Conservation (phyloP, 2,113 vertebrate genomes). For the Crotalus horridus region DNA sequence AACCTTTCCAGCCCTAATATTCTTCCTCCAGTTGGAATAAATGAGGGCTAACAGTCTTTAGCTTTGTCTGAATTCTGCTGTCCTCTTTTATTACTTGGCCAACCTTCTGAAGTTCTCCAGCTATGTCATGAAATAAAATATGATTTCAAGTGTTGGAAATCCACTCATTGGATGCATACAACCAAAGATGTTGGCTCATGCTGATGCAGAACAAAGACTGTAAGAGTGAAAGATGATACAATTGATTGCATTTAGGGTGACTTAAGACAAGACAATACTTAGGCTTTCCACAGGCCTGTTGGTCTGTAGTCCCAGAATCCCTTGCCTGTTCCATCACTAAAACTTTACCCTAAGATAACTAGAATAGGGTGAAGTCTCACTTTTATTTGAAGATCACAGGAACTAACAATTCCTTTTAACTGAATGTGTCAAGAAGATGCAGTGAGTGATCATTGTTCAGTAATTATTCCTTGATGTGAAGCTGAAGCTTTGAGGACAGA, state of each 20-base stretch:
- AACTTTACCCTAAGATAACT: not conserved
- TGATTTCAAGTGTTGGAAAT: not conserved
- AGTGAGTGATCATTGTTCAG: not conserved
- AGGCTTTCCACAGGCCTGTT: not conserved
- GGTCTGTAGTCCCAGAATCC: not conserved
- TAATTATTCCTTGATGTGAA: not conserved
- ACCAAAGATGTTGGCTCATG: not conserved
- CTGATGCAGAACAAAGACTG: not conserved
- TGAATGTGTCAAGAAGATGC: not conserved
- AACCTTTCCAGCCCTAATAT: not conserved
- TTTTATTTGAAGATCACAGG: not conserved
- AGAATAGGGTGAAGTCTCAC: not conserved
- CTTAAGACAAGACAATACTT: not conserved
- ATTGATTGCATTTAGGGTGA: not conserved
- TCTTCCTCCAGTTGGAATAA: not conserved
- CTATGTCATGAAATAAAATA: not conserved
- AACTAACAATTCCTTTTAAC: not conserved
- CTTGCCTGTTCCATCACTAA: not conserved
- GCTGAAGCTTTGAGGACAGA: not conserved
- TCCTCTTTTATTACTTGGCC: not conserved
- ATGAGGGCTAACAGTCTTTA: not conserved
- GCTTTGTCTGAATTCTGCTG: not conserved
- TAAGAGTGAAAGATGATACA: not conserved
- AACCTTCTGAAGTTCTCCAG: not conserved
- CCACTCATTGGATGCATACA: not conserved